Evolutionary conservation across 2,888 invertebrate genomes (phyloP).

Genomic region (Deilephila porcellus): DNA sequence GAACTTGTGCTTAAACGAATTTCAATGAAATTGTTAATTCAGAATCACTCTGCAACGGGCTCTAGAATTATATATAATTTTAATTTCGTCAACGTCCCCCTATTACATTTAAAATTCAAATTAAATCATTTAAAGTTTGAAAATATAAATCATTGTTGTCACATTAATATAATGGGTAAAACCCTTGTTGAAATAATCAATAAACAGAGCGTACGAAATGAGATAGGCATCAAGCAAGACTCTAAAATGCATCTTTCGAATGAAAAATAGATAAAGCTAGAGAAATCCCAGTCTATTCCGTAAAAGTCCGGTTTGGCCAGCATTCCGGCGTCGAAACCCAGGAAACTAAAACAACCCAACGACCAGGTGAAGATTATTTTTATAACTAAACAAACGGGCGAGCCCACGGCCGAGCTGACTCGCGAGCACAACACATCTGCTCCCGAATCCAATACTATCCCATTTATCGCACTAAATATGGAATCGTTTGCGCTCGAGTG

Average conservation of each 20-base stretch:
- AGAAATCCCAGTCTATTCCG: background rate
- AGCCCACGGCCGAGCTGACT: slow-evolving; percentile 58
- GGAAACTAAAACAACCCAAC: slow-evolving; percentile 49
- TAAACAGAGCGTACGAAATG: no score
- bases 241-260: background rate
- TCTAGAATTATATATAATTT: no score
- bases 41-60: no score
- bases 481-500: slow-evolving; percentile 61
- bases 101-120: no score
- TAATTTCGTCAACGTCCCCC: no score
- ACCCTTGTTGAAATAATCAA: no score
- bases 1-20: no score
- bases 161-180: no score
- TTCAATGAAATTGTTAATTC: no score
- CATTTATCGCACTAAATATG: slow-evolving; percentile 81
- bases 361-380: slow-evolving; percentile 71
- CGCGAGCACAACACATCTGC: slow-evolving; percentile 67
- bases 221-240: no score
- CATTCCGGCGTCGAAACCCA: slow-evolving; percentile 52
- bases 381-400: slow-evolving; percentile 59
- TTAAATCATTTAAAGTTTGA: no score
- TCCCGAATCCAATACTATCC: slow-evolving; percentile 64
- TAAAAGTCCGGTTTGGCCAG: slow-evolving; percentile 26
- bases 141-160: no score
- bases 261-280: background rate